Base-by-base conservation (phyloP, 2,113 vertebrate species). In the Athene cunicularia region DNA sequence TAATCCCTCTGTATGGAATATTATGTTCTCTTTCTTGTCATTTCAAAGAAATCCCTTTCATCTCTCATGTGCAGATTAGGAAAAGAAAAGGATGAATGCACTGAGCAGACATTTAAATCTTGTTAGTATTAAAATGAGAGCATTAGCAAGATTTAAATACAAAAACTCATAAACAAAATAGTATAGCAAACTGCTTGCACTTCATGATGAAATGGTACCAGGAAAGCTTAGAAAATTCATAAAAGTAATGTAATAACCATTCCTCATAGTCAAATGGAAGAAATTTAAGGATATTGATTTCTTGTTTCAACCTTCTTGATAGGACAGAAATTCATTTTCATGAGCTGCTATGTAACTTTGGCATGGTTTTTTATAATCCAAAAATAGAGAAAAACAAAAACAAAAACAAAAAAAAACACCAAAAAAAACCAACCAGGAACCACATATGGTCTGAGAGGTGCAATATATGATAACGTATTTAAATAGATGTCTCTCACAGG, bases 41-140 rank as follows among this genome's bases (percentile, higher is more conserved):
- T 96, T 97, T 97, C 55, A 96, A 70, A 94, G 71, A 95, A 75
- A 95, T 19, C 15, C 2, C n/a, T 95, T 97, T 95, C 74, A 90
- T 95, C 41, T 98, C n/a, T 79, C 22, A 56, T 80, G 53, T 96
- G 60, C n/a, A 85, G 70, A 68, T 93, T 75, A 93, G 37, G 41
- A 35, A 80, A 95, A 81, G 53, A 24, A 84, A 96, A 96, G 71
- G 37, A 18, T 72, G 76, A 95, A 92, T 84, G 96, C 60, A 91
- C 33, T 81, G 26, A 95, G 39, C 6, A 90, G 47, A 35, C n/a
- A 83, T 87, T 12, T 79, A 75, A 95, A 90, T 92, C 30, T 64
- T 92, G 41, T 83, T 97, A 41, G 83, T 95, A 97, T 87, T 86
- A 85, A 85, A 94, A 95, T 68, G 52, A 68, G 35, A 97, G 18